Evolutionary conservation across 2,113 vertebrate species (phyloP).

Genomic region (Phalacrocorax brasilianus): DNA sequence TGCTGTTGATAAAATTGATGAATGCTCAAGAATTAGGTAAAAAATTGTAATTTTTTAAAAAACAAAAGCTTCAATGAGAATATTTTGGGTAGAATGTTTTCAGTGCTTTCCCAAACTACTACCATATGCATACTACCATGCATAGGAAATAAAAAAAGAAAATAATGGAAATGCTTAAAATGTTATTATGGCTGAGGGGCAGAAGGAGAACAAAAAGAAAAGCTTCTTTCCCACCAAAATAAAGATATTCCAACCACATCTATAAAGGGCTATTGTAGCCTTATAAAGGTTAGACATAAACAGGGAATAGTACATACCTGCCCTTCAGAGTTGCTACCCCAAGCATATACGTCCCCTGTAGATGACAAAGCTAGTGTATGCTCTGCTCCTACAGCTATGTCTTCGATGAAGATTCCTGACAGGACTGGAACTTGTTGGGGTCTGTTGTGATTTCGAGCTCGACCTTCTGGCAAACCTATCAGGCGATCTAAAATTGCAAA

Average conservation of each 20-base stretch:
- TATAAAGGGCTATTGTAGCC: no score
- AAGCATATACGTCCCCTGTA: conserved; percentile 81
- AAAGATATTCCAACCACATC: not conserved
- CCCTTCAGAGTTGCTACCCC: conserved; percentile 87
- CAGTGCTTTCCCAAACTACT: not conserved
- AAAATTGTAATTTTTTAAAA: not conserved
- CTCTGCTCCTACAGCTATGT: conserved; percentile 83
- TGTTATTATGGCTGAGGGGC: rapidly evolving
- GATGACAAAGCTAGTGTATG: conserved; percentile 81
- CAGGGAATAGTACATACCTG: conserved; percentile 63
- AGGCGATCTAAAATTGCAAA: conserved; percentile 75
- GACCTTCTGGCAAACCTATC: conserved; percentile 83
- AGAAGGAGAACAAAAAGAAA: not conserved
- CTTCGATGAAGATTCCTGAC: conserved; percentile 78
- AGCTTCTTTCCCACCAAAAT: not conserved
- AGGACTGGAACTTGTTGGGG: conserved; percentile 81
- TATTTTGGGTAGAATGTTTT: not conserved
- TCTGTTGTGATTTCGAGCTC: conserved; percentile 84
- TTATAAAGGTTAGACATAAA: not conserved
- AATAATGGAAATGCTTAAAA: not conserved
- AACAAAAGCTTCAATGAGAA: not conserved
- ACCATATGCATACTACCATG: no score
- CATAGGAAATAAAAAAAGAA: not conserved
- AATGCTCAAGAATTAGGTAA: not conserved
- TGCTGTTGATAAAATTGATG: not conserved